phyloP scores from a whole-genome alignment of 2,113 vertebrate species.

The Platycercus adscitus region DNA sequence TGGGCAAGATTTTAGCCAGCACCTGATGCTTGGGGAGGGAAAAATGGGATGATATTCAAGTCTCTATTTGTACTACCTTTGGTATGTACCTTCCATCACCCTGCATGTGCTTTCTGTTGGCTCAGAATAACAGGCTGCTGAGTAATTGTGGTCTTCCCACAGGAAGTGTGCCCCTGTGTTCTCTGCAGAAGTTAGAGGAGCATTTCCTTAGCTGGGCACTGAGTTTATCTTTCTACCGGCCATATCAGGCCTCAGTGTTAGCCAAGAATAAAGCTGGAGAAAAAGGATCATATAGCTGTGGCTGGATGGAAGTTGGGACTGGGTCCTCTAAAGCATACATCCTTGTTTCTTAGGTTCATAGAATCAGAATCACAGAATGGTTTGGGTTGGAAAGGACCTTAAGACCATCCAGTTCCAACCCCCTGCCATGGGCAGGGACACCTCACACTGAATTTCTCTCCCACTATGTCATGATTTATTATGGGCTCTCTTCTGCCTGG shows the following conservation, averaged over 20 bases:
- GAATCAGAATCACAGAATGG: neutral
- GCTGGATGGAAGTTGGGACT: neutral
- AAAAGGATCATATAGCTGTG: neutral
- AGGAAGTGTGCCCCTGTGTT: neutral
- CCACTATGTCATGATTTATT: neutral
- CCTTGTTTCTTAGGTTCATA: neutral
- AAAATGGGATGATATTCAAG: neutral
- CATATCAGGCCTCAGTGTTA: neutral
- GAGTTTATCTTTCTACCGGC: neutral
- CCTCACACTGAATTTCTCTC: neutral
- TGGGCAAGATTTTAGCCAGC: neutral
- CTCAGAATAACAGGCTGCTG: neutral
- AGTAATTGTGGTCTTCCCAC: neutral
- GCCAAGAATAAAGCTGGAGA: neutral
- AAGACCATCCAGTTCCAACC: neutral
- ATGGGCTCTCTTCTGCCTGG: neutral
- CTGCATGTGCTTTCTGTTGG: rapidly evolving
- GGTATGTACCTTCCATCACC: neutral
- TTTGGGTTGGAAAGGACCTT: neutral
- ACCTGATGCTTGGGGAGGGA: neutral
- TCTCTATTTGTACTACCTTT: neutral
- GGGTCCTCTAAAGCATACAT: neutral
- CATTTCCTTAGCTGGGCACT: neutral
- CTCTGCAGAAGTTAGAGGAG: neutral
- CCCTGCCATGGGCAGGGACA: neutral